Percentiles rank a stretch among this genome's conserved stretches.
These are phyloP conservation scores for Pagrus major DNA, from an alignment of 2,113 vertebrate genomes.

Conservation along the genomic window DNA sequence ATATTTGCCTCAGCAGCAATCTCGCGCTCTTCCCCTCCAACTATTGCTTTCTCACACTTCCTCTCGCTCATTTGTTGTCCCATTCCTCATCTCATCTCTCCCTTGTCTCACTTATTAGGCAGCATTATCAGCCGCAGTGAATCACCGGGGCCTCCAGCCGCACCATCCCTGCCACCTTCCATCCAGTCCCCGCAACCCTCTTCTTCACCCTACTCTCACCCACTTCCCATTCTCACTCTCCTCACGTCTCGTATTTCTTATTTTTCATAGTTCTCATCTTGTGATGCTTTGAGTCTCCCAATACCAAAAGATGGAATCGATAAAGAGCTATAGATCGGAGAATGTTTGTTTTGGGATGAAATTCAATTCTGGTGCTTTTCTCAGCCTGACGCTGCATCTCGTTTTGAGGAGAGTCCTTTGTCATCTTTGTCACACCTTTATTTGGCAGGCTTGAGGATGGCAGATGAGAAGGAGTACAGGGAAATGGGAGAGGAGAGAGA, in stretches of 20 bases:
- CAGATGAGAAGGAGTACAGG: conserved; percentile 46
- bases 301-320: conserved; percentile 42
- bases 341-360: conserved; percentile 63
- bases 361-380: conserved; percentile 60
- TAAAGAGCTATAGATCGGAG: conserved; percentile 48
- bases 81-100: conserved; percentile 23
- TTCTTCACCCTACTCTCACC: background rate
- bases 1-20: conserved; percentile 45
- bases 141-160: conserved; percentile 1
- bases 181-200: background rate
- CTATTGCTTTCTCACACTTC: conserved; percentile 22
- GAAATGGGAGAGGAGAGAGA: conserved; percentile 55
- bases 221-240: background rate
- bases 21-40: conserved; percentile 31
- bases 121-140: conserved; percentile 32
- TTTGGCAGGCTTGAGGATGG: conserved; percentile 61
- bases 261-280: conserved; percentile 6
- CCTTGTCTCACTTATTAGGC: conserved; percentile 23
- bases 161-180: conserved; percentile 8
- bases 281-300: conserved; percentile 21
- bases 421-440: conserved; percentile 72
- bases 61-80: conserved; percentile 19
- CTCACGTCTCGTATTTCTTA: conserved; percentile 24
- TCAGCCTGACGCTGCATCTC: conserved; percentile 38
- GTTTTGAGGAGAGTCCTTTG: conserved; percentile 49